Conservation (phyloP, 2,113 vertebrate species). For the Anas platyrhynchos region DNA sequence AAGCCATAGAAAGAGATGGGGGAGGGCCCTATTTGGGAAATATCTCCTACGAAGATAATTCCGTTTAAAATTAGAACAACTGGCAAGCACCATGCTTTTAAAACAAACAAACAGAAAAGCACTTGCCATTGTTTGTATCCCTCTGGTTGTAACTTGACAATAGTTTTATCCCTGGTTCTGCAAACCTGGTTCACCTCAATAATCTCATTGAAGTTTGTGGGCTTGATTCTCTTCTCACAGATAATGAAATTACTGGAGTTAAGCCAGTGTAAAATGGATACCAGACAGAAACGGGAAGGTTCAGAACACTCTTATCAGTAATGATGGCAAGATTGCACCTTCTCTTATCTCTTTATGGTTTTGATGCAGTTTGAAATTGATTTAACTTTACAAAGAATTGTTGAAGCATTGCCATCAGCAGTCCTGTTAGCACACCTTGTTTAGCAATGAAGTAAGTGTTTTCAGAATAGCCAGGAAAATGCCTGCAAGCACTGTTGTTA, state of each 20-base stretch:
- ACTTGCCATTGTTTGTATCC: neutral
- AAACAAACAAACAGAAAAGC: neutral
- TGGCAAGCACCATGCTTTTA: neutral
- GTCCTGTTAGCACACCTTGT: constrained; percentile 45
- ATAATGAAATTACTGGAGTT: constrained; percentile 37
- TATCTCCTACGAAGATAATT: constrained; percentile 28
- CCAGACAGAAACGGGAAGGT: neutral
- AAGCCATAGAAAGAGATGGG: constrained; percentile 23
- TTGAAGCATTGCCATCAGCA: constrained; percentile 22
- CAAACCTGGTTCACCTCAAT: constrained; percentile 11
- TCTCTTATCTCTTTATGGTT: constrained; percentile 40
- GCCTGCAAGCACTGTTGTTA: constrained; percentile 56
- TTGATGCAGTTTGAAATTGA: constrained; percentile 32
- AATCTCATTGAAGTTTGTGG: neutral
- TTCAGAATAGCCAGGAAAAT: constrained; percentile 47
- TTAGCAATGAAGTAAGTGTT: constrained; percentile 57
- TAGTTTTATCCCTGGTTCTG: neutral
- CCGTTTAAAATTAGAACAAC: constrained; percentile 38
- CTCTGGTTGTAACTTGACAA: neutral
- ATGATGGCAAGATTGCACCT: constrained; percentile 41
- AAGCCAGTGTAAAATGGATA: constrained; percentile 23
- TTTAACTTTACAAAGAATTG: constrained; percentile 2
- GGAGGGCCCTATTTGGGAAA: constrained; percentile 24
- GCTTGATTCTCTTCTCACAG: neutral
- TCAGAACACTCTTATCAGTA: neutral